Conservation (phyloP, 1,140 invertebrate genomes). For the Zaprionus capensis region DNA sequence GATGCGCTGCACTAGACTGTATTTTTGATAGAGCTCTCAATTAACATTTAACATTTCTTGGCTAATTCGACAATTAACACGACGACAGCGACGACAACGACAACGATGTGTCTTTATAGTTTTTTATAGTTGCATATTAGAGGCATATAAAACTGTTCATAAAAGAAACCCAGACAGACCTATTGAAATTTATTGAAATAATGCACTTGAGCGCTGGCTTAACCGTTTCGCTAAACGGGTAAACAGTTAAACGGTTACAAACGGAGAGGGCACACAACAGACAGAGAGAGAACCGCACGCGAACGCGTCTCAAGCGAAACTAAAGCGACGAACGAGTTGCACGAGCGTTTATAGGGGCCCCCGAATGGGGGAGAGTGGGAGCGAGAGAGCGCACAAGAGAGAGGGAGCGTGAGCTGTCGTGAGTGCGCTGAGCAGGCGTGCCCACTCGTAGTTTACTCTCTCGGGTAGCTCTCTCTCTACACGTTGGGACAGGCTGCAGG, state of each 20-base stretch:
- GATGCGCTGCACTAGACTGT: background rate
- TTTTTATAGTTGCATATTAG: background rate
- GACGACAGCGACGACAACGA: background rate
- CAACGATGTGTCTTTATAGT: background rate
- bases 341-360: constrained; percentile 35
- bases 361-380: background rate
- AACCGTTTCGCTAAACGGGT: constrained; percentile 37
- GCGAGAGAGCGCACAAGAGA: background rate
- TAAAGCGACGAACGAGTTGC: constrained; percentile 15
- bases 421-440: background rate
- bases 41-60: constrained; percentile 5
- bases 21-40: background rate
- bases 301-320: constrained; percentile 36
- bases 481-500: too few relatives aligned
- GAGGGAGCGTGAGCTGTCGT: background rate
- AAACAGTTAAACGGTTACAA: constrained; percentile 9
- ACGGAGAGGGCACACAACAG: too few relatives aligned
- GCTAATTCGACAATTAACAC: constrained; percentile 3
- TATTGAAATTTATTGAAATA: constrained; percentile 28
- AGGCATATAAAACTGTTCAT: background rate
- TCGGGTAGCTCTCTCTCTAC: background rate
- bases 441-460: background rate
- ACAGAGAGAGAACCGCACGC: constrained; percentile 37
- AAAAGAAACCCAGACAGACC: constrained; percentile 19
- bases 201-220: constrained; percentile 31